Evolutionary conservation across 2,797 vertebrate genomes (phyloP), one percentile per base, ranked within the genome.

Genomic region (Poecilia picta): DNA sequence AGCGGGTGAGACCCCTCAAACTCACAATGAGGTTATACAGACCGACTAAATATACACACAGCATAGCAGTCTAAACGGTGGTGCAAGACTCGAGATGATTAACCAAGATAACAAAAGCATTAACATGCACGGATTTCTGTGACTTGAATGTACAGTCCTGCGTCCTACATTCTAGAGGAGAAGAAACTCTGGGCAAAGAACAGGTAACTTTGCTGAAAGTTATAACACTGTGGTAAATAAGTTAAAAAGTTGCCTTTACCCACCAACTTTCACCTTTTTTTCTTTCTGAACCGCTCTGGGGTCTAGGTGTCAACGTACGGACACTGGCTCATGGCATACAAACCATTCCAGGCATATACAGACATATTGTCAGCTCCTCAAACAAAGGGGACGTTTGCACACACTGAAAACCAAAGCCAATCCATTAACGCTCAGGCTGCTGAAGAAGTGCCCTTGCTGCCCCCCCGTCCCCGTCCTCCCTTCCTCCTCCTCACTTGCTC

Each of bases 1-100:
- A 80, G 82, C 71, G 84, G 80, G 80, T 83, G 85, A 84, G 82
- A 87, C 82, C 89, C 84, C 82, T 86, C 33, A 73, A 89, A 77
- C 75, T 75, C 75, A 93, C 86, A 94, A 89, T 91, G 89, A 93
- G 87, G 87, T 91, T 90, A 91, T 79, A 92, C 82, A 93, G 72
- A 70, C 36, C 43, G 31, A 79, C 72, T 49, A 86, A 77, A 87
- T 75, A 70, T 70, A 75, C 31, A 75, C 28, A 66, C n/a, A 28
- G 25, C 31, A 68, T 49, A 66, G 62, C 74, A 76, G 78, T 70
- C 43, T 76, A 57, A 72, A 70, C 66, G n/a, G 64, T 71, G 71
- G 78, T 75, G 36, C 8, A 78, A 87, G 71, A 80, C 75, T 75
- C 59, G 55, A 45, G 73, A 79, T 76, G 77, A 87, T 89, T 72